phyloP scores from a whole-genome alignment of 2,113 vertebrate genomes.

The Alosa alosa region DNA sequence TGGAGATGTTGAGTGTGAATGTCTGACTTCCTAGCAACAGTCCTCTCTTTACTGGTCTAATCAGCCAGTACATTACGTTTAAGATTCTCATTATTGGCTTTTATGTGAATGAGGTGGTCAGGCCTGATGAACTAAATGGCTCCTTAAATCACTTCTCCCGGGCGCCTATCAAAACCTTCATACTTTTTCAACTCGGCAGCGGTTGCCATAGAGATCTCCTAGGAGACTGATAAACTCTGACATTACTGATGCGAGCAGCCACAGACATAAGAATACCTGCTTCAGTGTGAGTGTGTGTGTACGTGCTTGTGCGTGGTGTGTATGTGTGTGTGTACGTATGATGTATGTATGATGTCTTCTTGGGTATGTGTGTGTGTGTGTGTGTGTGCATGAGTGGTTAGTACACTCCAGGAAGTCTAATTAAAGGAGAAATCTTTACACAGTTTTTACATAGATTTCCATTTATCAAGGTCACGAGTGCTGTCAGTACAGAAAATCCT shows the following conservation, averaged over 20 bases:
- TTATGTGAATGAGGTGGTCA: background rate
- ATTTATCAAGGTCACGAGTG: too few relatives aligned
- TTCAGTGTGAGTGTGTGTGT: background rate
- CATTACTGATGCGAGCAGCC: background rate
- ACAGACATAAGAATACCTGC: background rate
- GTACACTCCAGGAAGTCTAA: too few relatives aligned
- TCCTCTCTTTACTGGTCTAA: background rate
- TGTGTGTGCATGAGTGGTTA: background rate
- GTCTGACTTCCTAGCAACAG: background rate
- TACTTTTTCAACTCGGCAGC: background rate
- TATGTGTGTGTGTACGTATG: background rate
- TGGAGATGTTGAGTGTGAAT: background rate
- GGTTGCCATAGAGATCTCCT: background rate
- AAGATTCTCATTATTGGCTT: constrained; percentile 11
- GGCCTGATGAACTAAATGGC: background rate
- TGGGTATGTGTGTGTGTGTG: background rate
- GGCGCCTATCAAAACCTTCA: background rate
- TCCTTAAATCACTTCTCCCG: background rate
- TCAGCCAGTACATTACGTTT: background rate
- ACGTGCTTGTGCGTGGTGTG: background rate
- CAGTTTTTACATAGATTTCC: too few relatives aligned
- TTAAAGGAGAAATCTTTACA: too few relatives aligned
- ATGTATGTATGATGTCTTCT: background rate
- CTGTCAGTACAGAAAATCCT: too few relatives aligned
- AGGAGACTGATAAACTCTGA: constrained; percentile 1